Conservation (phyloP, 2,113 vertebrate species). For the Mystacornis crossleyi region DNA sequence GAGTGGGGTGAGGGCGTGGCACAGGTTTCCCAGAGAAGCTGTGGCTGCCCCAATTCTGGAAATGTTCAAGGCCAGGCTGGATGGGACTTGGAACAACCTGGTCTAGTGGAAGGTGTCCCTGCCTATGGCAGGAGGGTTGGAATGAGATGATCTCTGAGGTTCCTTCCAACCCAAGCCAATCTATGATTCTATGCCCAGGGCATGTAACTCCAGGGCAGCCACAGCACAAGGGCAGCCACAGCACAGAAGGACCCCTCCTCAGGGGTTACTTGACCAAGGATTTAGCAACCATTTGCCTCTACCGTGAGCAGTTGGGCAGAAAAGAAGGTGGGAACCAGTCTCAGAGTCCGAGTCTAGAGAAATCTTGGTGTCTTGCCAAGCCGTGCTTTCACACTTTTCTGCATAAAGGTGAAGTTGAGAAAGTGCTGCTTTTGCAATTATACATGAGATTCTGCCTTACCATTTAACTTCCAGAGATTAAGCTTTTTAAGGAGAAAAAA, state of each 20-base stretch:
- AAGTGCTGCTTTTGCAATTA: neutral
- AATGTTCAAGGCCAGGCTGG: no score
- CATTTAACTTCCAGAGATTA: neutral
- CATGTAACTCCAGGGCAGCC: fast-evolving
- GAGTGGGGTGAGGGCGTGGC: neutral
- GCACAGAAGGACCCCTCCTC: neutral
- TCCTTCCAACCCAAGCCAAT: neutral
- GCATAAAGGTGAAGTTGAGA: neutral
- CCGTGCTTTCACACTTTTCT: neutral
- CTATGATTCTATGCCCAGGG: neutral
- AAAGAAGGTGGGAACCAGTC: neutral
- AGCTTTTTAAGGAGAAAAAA: neutral
- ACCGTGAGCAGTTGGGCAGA: neutral
- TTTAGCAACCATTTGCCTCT: neutral
- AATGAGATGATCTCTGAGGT: fast-evolving
- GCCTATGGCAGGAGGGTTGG: neutral
- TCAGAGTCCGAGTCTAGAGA: neutral
- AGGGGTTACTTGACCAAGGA: neutral
- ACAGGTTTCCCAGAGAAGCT: neutral
- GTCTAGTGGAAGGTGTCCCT: neutral
- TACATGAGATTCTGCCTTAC: neutral
- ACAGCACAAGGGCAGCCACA: fast-evolving
- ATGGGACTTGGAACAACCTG: neutral
- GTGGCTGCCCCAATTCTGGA: neutral
- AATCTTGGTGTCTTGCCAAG: neutral